Conservation (phyloP, 2,888 invertebrate species). For the Hirtodrosophila confusa region DNA sequence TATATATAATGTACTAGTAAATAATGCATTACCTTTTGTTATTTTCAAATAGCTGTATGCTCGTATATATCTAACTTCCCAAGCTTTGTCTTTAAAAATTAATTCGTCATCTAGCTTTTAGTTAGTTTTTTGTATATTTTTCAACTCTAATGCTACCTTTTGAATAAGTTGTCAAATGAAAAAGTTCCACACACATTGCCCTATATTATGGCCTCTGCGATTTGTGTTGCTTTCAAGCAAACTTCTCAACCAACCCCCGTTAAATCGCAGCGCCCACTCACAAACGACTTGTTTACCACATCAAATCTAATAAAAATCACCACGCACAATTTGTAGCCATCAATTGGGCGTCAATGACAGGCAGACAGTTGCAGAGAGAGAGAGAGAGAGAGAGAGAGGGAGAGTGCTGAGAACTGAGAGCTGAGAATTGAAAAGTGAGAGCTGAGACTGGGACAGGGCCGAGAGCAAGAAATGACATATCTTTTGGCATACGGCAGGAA, state of each 20-base stretch:
- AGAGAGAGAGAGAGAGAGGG: constrained; percentile 1
- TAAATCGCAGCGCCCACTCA: not conserved
- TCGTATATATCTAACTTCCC: too few species aligned
- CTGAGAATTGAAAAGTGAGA: not conserved
- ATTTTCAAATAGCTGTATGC: too few species aligned
- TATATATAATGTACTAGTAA: too few species aligned
- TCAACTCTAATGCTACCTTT: too few species aligned
- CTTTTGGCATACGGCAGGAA: constrained; percentile 32
- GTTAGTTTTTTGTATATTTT: too few species aligned
- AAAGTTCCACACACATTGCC: too few species aligned
- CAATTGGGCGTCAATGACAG: constrained; percentile 54
- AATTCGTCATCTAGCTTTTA: too few species aligned
- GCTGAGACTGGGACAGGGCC: not conserved
- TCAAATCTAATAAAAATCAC: constrained; percentile 67
- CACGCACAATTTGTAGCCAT: constrained; percentile 63
- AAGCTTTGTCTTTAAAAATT: too few species aligned
- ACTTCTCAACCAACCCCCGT: not conserved
- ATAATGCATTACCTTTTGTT: too few species aligned
- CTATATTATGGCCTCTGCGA: too few species aligned
- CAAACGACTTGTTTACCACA: constrained; percentile 53
- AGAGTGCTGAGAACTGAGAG: constrained; percentile 1
- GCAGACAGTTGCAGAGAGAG: constrained; percentile 19
- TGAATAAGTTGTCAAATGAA: too few species aligned
- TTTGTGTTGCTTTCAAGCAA: too few species aligned
- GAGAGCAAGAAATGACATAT: constrained; percentile 39